Conservation (phyloP, 2,113 vertebrate species). For the Nicator chloris region DNA sequence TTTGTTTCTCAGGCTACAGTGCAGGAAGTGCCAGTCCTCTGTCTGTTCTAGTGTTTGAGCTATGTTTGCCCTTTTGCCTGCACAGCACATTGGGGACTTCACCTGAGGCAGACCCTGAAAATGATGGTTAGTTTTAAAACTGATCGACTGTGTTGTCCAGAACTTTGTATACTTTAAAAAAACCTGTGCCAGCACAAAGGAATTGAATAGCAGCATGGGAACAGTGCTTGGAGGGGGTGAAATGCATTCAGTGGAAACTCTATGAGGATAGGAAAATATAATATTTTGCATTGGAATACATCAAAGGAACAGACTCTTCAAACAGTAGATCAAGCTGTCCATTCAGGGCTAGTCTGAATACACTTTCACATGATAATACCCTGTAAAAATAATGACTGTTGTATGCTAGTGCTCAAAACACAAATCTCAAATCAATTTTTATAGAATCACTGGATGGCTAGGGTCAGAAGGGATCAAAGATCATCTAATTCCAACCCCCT, state of each 20-base stretch:
- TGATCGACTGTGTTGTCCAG: not conserved
- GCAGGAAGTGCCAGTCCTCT: not conserved
- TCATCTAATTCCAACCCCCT: not conserved
- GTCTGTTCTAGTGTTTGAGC: rapidly evolving
- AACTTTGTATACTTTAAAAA: not conserved
- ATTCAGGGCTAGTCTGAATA: not conserved
- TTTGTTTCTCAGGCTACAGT: not conserved
- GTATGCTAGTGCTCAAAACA: not conserved
- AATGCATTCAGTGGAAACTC: not conserved
- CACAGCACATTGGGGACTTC: not conserved
- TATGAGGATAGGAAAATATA: not conserved
- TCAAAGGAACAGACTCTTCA: not conserved
- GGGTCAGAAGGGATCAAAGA: not conserved
- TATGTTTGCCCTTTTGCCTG: not conserved
- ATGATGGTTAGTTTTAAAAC: not conserved
- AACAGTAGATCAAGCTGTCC: not conserved
- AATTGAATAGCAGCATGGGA: not conserved
- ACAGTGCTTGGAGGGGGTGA: not conserved
- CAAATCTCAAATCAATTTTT: not conserved
- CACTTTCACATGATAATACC: not conserved
- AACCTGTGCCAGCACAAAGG: not conserved
- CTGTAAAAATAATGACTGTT: not conserved
- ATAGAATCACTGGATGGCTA: not conserved
- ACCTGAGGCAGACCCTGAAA: not conserved
- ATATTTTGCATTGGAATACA: not conserved